Evolutionary conservation across 2,113 vertebrate genomes (phyloP).

Genomic region (Pogona vitticeps): DNA sequence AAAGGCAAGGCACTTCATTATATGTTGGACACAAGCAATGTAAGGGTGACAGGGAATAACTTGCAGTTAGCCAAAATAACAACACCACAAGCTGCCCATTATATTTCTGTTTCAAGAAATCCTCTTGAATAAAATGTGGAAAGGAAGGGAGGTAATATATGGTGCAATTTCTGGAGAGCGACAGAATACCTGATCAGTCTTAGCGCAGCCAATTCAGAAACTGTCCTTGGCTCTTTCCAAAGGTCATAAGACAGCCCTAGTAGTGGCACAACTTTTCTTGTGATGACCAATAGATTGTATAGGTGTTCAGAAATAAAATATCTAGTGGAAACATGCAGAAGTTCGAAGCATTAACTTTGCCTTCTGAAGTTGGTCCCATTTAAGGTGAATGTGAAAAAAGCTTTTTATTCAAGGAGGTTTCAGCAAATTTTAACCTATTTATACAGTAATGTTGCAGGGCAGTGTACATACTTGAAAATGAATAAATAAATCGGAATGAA

Average conservation of each 20-base stretch:
- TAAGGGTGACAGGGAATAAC: constrained; percentile 49
- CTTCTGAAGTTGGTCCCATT: rapidly evolving
- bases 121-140: rapidly evolving
- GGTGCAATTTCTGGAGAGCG: rapidly evolving
- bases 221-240: rapidly evolving
- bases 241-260: background rate
- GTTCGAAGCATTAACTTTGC: background rate
- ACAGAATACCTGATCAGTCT: rapidly evolving
- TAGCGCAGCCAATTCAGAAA: rapidly evolving
- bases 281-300: background rate
- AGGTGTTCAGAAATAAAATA: background rate
- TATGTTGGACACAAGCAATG: constrained; percentile 67
- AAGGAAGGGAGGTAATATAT: rapidly evolving
- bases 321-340: rapidly evolving
- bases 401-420: background rate
- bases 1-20: constrained; percentile 78
- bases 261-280: background rate
- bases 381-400: background rate
- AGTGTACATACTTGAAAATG: background rate
- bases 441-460: background rate
- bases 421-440: background rate
- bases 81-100: background rate
- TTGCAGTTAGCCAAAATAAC: constrained; percentile 28
- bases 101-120: rapidly evolving
- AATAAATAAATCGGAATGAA: background rate